These are phyloP conservation scores for Sebastes jordani DNA, from an alignment of 2,797 vertebrate genomes.

Conservation along the genomic window DNA sequence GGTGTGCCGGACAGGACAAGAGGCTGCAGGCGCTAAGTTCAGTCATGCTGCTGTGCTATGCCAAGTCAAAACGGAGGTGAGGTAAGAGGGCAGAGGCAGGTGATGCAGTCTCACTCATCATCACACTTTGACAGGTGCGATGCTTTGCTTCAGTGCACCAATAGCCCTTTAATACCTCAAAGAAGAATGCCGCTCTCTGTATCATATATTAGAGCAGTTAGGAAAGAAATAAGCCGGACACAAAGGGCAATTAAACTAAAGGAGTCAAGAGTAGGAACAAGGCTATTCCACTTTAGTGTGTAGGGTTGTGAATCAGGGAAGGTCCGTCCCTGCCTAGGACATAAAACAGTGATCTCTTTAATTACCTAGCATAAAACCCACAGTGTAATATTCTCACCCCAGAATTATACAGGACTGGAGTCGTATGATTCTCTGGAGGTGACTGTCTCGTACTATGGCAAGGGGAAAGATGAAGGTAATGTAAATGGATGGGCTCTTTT, in stretches of 20 bases:
- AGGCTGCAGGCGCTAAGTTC: slow-evolving; percentile 29
- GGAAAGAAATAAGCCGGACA: slow-evolving; percentile 48
- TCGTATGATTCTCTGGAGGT: slow-evolving; percentile 71
- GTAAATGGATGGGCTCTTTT: slow-evolving; percentile 68
- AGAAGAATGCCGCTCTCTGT: slow-evolving; percentile 37
- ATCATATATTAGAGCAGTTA: slow-evolving; percentile 50
- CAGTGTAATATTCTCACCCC: slow-evolving; percentile 71
- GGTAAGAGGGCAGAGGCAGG: slow-evolving; percentile 52
- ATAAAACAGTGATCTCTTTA: slow-evolving; percentile 76
- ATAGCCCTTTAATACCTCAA: slow-evolving; percentile 41
- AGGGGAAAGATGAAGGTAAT: slow-evolving; percentile 64
- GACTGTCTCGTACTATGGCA: slow-evolving; percentile 57
- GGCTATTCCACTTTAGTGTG: slow-evolving; percentile 62
- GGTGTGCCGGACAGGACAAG: slow-evolving; percentile 19
- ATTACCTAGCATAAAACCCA: slow-evolving; percentile 75
- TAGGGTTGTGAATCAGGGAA: slow-evolving; percentile 70
- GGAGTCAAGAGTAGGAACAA: slow-evolving; percentile 60
- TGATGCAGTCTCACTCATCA: slow-evolving; percentile 57
- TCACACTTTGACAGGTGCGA: slow-evolving; percentile 51
- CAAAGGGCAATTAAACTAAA: slow-evolving; percentile 69
- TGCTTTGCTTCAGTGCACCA: slow-evolving; percentile 48
- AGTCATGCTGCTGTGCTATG: slow-evolving; percentile 19
- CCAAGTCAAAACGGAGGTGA: slow-evolving; percentile 49
- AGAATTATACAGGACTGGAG: slow-evolving; percentile 63
- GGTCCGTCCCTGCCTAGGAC: slow-evolving; percentile 63